Base-by-base conservation (phyloP, 2,797 vertebrate genomes). In the Amblyraja radiata region DNA sequence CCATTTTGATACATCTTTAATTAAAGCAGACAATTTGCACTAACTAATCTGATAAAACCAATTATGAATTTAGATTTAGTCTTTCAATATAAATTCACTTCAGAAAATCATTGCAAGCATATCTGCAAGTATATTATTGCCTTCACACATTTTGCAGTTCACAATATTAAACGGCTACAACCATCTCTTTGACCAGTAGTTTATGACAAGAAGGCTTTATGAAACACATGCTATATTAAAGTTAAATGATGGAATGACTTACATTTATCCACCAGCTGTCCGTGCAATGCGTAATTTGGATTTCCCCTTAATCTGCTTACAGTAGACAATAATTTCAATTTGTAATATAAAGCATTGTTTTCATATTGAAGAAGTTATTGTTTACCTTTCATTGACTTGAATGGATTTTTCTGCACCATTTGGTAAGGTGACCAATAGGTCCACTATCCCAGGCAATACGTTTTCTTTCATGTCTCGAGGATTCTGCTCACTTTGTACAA, bases 311-410 rank as follows among this genome's bases (percentile, higher is more conserved):
- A 5, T 86, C 76, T 83, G 46, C n/a, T 73, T 91, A 18, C 23
- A 91, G 8, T 73, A 46, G 46, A 46, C 2, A 46, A 46, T 46
- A 46, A 46, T 2, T 4, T 46, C 46, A 46, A 46, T 46, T 46
- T 46, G 46, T 73, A 25, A 73, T 76, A 18, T 92, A 28, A 25
- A 46, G 46, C n/a, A 28, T 25, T 11, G 54, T 23, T 71, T 68
- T 21, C 46, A 92, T 46, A 74, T 39, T 74, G 18, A 92, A 23
- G 4, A 14, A 7, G 74, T 54, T 16, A 63, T 28, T 88, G 83
- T 96, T 96, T 95, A 99, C 99, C 98, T 98, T 94, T 98, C 98
- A 80, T 97, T 97, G 92, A 98, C 96, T 91, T 96, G 96, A 65
- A 95, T 94, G 88, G 94, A 96, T 80, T 96, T 97, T 96, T 97